Evolutionary conservation across 2,113 vertebrate species (phyloP).

Genomic region (Chlamydotis undulata): DNA sequence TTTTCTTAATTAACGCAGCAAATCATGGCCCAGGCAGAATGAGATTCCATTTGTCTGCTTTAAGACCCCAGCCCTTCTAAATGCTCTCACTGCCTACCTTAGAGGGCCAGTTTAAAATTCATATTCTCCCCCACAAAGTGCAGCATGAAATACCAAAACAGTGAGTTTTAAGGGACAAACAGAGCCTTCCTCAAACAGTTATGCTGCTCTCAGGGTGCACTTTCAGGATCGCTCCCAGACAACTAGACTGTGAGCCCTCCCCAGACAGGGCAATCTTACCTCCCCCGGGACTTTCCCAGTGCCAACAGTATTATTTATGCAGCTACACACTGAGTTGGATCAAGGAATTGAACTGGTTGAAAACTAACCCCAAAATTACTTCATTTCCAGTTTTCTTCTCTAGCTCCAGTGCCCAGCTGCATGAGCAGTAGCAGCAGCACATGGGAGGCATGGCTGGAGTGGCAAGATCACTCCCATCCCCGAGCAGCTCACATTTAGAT

Average conservation of each 20-base stretch:
- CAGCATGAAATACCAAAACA: background rate
- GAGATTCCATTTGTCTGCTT: background rate
- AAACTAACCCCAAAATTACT: background rate
- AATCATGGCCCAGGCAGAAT: background rate
- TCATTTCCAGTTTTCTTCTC: background rate
- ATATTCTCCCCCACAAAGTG: rapidly evolving
- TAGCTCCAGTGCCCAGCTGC: background rate
- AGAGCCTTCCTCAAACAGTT: background rate
- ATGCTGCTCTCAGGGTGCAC: background rate
- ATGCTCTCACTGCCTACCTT: background rate
- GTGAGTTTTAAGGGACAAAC: background rate
- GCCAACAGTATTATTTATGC: background rate
- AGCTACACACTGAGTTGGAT: background rate
- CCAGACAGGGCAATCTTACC: background rate
- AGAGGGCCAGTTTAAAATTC: background rate
- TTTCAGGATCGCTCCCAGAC: background rate
- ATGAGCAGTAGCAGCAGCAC: background rate
- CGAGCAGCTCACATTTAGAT: background rate
- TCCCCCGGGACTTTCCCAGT: rapidly evolving
- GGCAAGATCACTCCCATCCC: background rate
- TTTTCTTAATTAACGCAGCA: background rate
- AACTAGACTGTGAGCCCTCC: background rate
- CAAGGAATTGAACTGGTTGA: background rate
- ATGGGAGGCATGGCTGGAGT: rapidly evolving
- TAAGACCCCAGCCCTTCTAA: background rate